These are phyloP conservation scores for Phoenicopterus ruber DNA, from an alignment of 2,113 vertebrate species.

Conservation along the genomic window DNA sequence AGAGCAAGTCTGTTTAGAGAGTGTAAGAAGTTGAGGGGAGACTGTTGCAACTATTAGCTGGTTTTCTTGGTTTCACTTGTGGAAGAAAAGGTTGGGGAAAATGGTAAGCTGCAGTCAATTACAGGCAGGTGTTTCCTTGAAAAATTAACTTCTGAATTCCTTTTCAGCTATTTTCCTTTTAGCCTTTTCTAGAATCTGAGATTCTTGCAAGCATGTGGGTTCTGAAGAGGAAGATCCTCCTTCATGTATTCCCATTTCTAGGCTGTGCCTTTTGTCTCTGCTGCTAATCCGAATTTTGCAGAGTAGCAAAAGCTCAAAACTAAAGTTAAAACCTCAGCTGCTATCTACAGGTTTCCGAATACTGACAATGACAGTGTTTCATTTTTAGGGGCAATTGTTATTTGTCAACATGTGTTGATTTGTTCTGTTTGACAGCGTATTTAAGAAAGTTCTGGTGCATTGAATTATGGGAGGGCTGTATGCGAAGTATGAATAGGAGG, in stretches of 20 bases:
- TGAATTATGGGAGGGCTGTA: background rate
- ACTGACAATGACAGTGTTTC: background rate
- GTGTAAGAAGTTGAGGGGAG: background rate
- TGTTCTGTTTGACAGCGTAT: background rate
- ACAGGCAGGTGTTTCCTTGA: background rate
- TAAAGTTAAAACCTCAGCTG: background rate
- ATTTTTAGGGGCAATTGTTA: background rate
- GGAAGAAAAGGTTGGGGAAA: background rate
- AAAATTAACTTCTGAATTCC: background rate
- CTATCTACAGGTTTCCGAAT: background rate
- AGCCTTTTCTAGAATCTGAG: background rate
- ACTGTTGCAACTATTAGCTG: background rate
- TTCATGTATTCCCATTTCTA: background rate
- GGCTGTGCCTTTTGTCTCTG: background rate
- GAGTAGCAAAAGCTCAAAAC: background rate
- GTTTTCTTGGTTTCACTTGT: background rate
- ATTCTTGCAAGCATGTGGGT: background rate
- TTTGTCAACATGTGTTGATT: background rate
- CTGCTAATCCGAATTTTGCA: background rate
- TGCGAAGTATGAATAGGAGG: background rate
- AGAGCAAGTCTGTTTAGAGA: background rate
- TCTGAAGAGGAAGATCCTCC: background rate
- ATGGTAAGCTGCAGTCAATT: background rate
- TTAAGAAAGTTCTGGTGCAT: background rate
- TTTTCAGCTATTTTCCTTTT: background rate